Evolutionary conservation across 2,888 invertebrate genomes (phyloP).

Genomic region (Drepana falcataria): DNA sequence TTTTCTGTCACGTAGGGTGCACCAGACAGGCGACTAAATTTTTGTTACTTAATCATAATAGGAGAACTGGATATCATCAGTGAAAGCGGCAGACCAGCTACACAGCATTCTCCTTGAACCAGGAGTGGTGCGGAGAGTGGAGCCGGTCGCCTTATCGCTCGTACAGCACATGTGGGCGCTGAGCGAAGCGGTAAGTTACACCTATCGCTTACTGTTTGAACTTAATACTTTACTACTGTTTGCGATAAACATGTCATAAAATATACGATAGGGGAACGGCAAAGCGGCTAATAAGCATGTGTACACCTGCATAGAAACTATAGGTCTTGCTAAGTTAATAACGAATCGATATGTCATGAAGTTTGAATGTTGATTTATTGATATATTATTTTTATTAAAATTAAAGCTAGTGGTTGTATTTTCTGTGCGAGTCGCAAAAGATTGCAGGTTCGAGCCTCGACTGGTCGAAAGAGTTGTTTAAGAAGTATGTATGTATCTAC

Average conservation of each 20-base stretch:
- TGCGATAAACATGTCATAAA: not conserved
- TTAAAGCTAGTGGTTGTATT: too few species aligned
- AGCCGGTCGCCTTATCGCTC: slow-evolving; percentile 59
- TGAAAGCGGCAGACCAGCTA: slow-evolving; percentile 67
- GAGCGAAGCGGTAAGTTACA: slow-evolving; percentile 52
- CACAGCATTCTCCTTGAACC: slow-evolving; percentile 60
- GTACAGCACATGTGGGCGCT: slow-evolving; percentile 74
- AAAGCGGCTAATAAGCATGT: too few species aligned
- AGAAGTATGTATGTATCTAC: too few species aligned
- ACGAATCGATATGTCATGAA: too few species aligned
- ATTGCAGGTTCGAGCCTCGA: too few species aligned
- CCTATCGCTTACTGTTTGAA: not conserved
- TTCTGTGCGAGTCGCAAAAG: too few species aligned
- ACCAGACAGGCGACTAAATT: not conserved
- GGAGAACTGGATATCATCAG: slow-evolving; percentile 73
- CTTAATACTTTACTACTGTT: not conserved
- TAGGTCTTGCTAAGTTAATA: too few species aligned
- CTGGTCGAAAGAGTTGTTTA: too few species aligned
- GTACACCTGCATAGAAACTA: too few species aligned
- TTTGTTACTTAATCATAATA: slow-evolving; percentile 16
- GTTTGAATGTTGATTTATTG: too few species aligned
- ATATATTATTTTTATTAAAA: too few species aligned
- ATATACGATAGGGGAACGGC: not conserved
- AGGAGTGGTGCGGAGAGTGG: slow-evolving; percentile 50
- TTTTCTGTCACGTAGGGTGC: too few species aligned